Conservation (phyloP, 2,888 invertebrate genomes). For the Athetis lepigone region DNA sequence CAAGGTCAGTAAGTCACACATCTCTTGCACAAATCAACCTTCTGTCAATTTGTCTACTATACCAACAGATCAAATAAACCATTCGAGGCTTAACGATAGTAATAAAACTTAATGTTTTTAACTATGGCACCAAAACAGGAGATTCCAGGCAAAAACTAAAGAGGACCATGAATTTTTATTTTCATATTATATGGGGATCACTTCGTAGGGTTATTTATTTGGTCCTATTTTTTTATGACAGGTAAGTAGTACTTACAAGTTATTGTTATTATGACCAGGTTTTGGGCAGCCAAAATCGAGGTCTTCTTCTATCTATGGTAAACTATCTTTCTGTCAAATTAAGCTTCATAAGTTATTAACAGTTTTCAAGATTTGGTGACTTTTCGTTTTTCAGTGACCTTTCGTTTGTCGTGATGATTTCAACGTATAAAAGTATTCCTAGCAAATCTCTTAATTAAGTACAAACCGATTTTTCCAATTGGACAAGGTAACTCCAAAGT, state of each 20-base stretch:
- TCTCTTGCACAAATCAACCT: slow-evolving; percentile 11
- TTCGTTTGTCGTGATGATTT: too few relatives aligned
- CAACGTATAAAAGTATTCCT: too few relatives aligned
- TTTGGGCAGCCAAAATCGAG: background rate
- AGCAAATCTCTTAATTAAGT: too few relatives aligned
- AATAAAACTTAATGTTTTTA: slow-evolving; percentile 59
- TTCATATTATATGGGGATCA: slow-evolving; percentile 33
- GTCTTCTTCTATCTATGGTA: too few relatives aligned
- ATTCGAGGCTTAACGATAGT: slow-evolving; percentile 50
- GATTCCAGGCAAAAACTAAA: slow-evolving; percentile 49
- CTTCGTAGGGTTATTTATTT: slow-evolving; percentile 37
- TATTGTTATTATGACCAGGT: background rate
- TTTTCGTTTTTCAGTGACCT: too few relatives aligned
- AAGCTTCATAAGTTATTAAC: too few relatives aligned
- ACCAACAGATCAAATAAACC: slow-evolving; percentile 56
- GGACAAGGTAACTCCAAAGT: too few relatives aligned
- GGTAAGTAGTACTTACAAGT: background rate
- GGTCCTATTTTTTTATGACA: slow-evolving; percentile 7
- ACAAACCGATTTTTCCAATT: too few relatives aligned
- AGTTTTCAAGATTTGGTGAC: too few relatives aligned
- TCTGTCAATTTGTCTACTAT: slow-evolving; percentile 13
- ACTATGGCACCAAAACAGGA: slow-evolving; percentile 56
- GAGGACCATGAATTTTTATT: slow-evolving; percentile 48
- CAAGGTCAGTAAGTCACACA: too few relatives aligned
- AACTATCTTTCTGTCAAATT: too few relatives aligned